A percentile compares a stretch with the other conserved stretches of the same genome.
These are phyloP conservation scores for Archegozetes longisetosus DNA, from an alignment of 1,140 invertebrate genomes.

Conservation along the genomic window DNA sequence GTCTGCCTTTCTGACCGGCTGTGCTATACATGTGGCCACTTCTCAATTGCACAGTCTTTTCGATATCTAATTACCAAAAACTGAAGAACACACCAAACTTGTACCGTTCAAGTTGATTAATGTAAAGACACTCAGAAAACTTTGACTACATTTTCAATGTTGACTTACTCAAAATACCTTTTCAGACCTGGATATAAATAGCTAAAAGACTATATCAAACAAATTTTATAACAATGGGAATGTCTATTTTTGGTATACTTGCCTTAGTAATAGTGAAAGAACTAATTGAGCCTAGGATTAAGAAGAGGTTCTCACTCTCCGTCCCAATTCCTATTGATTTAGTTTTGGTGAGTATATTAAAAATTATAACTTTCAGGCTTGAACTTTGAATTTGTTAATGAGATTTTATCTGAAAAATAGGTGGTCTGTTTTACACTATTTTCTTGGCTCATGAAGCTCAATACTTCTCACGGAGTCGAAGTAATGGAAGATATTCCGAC, in stretches of 20 bases:
- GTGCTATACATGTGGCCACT: conserved; percentile 30
- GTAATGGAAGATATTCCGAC: conserved; percentile 8
- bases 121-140: conserved; percentile 15
- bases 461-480: conserved; percentile 1
- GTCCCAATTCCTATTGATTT: conserved; percentile 21
- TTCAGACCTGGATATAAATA: conserved; percentile 19
- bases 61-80: conserved; percentile 20
- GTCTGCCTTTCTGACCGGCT: conserved; percentile 35
- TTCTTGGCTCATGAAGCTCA: conserved; percentile 7
- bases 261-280: conserved; percentile 28
- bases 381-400: not conserved
- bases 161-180: conserved; percentile 2
- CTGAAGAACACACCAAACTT: conserved; percentile 18
- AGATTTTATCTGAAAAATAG: not conserved
- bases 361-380: too few species aligned
- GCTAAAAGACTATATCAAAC: conserved; percentile 19
- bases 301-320: conserved; percentile 12
- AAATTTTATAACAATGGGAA: conserved; percentile 26
- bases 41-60: conserved; percentile 34
- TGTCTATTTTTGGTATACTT: conserved; percentile 25
- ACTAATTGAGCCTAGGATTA: conserved; percentile 18
- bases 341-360: conserved; percentile 14
- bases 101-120: conserved; percentile 14
- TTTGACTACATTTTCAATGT: not conserved
- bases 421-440: not conserved